Percentiles rank a stretch among this genome's conserved stretches.
Evolutionary conservation across 2,113 vertebrate genomes (phyloP).

Genomic region (Craseonycteris thonglongyai): DNA sequence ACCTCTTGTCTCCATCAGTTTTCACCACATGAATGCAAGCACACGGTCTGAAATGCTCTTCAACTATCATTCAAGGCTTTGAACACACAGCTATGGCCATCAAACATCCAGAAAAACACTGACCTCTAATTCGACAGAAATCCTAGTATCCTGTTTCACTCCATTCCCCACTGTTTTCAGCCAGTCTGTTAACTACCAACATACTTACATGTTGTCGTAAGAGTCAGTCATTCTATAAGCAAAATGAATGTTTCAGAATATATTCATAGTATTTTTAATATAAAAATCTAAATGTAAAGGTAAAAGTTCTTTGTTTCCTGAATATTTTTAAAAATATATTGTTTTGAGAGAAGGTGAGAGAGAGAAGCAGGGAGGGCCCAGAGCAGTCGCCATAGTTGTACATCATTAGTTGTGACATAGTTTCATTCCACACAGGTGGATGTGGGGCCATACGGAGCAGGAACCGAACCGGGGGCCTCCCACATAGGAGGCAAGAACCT

Average conservation of each 20-base stretch:
- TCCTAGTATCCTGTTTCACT: conserved; percentile 55
- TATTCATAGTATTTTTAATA: conserved; percentile 39
- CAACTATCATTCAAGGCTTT: neutral
- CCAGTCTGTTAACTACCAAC: conserved; percentile 4
- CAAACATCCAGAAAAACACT: conserved; percentile 36
- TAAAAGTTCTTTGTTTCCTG: neutral
- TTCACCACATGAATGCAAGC: neutral
- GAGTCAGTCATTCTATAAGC: conserved; percentile 2
- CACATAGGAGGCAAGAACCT: too few species aligned
- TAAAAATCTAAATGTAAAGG: neutral
- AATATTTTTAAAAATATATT: too few species aligned
- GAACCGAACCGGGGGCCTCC: too few species aligned
- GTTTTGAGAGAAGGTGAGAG: too few species aligned
- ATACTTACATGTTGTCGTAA: neutral
- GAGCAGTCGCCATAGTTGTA: too few species aligned
- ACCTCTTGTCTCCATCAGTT: neutral
- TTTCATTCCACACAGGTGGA: too few species aligned
- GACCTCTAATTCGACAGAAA: neutral
- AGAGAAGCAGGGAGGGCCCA: too few species aligned
- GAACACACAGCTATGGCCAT: conserved; percentile 1
- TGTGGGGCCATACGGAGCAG: too few species aligned
- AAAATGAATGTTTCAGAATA: conserved; percentile 60
- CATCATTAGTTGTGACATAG: too few species aligned
- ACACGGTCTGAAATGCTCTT: conserved; percentile 23
- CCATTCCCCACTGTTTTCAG: neutral